Percentiles rank a stretch among this genome's conserved stretches.
Evolutionary conservation across 1,140 invertebrate species (phyloP).

Genomic region (Aphaenogaster ashmeadi): DNA sequence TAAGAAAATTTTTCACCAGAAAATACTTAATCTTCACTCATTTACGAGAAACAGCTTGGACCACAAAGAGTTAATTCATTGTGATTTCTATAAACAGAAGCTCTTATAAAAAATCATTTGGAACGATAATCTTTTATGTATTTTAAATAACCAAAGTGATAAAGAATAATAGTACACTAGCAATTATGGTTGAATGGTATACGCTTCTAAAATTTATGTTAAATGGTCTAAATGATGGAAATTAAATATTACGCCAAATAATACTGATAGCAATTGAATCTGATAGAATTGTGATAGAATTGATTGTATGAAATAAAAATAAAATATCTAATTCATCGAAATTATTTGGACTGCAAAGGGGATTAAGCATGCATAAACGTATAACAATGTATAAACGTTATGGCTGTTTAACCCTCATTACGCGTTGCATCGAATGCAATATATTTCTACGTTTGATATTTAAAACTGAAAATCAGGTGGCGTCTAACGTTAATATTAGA

Average conservation of each 20-base stretch:
- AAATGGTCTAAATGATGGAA: background rate
- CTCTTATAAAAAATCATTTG: background rate
- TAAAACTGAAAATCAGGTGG: background rate
- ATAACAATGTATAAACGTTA: background rate
- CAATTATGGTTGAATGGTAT: background rate
- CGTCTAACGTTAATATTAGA: no score
- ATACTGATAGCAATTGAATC: background rate
- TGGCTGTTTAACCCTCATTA: background rate
- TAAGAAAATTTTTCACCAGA: no score
- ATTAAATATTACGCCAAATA: background rate
- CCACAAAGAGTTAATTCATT: background rate
- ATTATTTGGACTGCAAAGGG: background rate
- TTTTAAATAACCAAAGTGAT: background rate
- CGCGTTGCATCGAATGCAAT: background rate
- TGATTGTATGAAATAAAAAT: background rate
- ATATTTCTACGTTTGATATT: background rate
- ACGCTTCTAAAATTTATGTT: background rate
- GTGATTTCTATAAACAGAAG: background rate
- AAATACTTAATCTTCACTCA: background rate
- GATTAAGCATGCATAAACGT: background rate
- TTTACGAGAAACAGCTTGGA: background rate
- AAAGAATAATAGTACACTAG: background rate
- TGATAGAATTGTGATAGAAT: no score
- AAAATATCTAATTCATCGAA: background rate
- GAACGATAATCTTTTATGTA: background rate